A percentile compares a stretch with the other conserved stretches of the same genome.
phyloP scores from a whole-genome alignment of 2,888 invertebrate species.

The Melanostoma scalare region DNA sequence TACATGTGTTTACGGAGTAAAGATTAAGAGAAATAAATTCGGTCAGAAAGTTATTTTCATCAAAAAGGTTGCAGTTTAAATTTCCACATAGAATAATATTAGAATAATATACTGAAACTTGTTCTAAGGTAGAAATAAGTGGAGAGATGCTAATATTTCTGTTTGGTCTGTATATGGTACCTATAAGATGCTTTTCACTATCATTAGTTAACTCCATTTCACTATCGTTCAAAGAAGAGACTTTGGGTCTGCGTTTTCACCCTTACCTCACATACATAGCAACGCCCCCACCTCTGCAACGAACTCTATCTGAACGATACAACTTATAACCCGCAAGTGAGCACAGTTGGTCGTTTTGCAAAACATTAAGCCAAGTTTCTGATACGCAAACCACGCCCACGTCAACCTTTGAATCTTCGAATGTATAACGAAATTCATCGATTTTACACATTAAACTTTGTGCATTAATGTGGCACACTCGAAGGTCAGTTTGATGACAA shows the following conservation, averaged over 20 bases:
- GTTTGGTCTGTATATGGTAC: neutral
- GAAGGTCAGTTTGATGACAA: neutral
- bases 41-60: neutral
- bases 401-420: neutral
- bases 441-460: neutral
- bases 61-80: neutral
- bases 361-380: neutral
- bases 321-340: neutral
- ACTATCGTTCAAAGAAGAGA: too few species aligned
- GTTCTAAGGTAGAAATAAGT: neutral
- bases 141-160: neutral
- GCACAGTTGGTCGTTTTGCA: neutral
- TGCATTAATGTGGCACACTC: neutral
- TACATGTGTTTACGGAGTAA: neutral
- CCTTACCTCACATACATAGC: neutral
- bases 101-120: slow-evolving; percentile 1
- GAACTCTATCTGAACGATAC: neutral
- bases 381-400: slow-evolving; percentile 9
- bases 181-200: neutral
- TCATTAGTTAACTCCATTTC: neutral
- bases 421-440: neutral
- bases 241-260: neutral
- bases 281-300: neutral
- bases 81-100: slow-evolving; percentile 9
- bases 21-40: neutral